A percentile compares a stretch with the other conserved stretches of the same genome.
Conservation (phyloP, 2,113 vertebrate genomes). For the Passer domesticus region DNA sequence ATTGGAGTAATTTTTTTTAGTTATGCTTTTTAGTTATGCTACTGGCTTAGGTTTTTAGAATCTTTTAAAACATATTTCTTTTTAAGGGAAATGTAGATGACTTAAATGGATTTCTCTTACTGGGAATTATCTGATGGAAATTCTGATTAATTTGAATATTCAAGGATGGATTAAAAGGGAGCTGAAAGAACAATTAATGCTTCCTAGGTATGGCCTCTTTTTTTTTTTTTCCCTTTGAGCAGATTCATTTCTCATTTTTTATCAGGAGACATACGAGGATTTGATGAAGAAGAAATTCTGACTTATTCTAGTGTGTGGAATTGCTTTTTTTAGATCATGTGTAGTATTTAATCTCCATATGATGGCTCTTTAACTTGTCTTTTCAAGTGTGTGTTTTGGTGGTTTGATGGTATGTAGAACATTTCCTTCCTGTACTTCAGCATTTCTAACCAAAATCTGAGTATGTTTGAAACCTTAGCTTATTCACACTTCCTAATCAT, state of each 20-base stretch:
- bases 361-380: conserved; percentile 48
- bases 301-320: neutral
- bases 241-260: neutral
- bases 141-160: neutral
- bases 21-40: neutral
- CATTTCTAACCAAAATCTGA: conserved; percentile 49
- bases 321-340: conserved; percentile 11
- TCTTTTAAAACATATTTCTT: neutral
- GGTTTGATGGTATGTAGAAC: conserved; percentile 57
- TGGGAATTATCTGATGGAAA: neutral
- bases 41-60: neutral
- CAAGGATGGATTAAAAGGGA: neutral
- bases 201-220: neutral
- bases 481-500: conserved; percentile 60
- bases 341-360: neutral
- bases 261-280: neutral
- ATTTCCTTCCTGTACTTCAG: conserved; percentile 45
- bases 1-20: neutral
- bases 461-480: conserved; percentile 50
- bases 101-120: neutral
- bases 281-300: neutral
- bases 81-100: neutral
- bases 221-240: neutral
- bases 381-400: conserved; percentile 53
- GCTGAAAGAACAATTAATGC: neutral